Evolutionary conservation across 2,113 vertebrate species (phyloP).

Genomic region (Pygoscelis adeliae): DNA sequence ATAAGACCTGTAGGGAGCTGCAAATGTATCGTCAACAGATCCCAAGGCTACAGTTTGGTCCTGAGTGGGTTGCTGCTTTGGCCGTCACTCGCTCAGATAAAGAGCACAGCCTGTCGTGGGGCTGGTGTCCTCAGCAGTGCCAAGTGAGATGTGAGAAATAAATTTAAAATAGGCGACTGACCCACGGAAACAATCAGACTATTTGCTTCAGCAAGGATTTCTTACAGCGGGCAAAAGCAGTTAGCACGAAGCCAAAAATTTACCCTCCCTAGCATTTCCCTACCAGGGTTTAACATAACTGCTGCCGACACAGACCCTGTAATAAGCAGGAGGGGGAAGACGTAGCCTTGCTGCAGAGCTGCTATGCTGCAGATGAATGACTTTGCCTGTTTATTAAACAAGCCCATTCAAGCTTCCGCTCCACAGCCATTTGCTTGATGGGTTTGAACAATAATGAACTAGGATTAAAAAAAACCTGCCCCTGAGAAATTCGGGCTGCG

Average conservation of each 20-base stretch:
- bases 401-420: slow-evolving; percentile 64
- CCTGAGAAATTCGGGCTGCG: slow-evolving; percentile 7
- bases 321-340: not conserved
- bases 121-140: not conserved
- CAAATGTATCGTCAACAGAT: not conserved
- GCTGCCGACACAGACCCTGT: not conserved
- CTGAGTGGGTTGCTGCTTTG: not conserved
- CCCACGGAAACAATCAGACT: not conserved
- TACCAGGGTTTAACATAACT: not conserved
- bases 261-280: not conserved
- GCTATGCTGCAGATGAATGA: slow-evolving; percentile 48
- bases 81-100: not conserved
- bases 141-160: not conserved
- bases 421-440: slow-evolving; percentile 35
- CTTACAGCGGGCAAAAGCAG: not conserved
- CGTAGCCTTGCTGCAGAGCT: not conserved
- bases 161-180: not conserved
- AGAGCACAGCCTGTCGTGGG: not conserved
- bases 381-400: slow-evolving; percentile 58
- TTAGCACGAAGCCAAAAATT: not conserved
- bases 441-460: slow-evolving; percentile 61
- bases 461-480: slow-evolving; percentile 49
- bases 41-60: not conserved
- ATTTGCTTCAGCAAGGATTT: not conserved
- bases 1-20: not conserved